Evolutionary conservation across 2,888 invertebrate species (phyloP).

Genomic region (Artemia sinica): DNA sequence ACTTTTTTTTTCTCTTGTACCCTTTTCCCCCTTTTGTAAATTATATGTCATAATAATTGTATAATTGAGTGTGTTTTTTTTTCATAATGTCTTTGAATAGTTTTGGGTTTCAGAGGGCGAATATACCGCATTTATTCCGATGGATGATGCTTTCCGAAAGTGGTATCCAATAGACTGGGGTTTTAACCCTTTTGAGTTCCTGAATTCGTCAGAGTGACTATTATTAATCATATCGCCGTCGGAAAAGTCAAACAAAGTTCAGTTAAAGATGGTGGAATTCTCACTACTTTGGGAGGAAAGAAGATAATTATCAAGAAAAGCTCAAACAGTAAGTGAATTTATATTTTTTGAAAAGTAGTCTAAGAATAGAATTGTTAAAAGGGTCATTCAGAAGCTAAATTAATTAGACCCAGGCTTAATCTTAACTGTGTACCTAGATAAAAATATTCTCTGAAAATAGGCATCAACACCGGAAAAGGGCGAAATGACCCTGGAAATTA

Average conservation of each 20-base stretch:
- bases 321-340: constrained; percentile 32
- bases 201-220: constrained; percentile 44
- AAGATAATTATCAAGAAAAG: constrained; percentile 40
- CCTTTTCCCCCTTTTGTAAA: no score
- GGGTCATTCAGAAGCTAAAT: no score
- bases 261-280: constrained; percentile 39
- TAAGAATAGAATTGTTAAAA: no score
- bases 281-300: constrained; percentile 42
- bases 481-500: no score
- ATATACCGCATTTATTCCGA: constrained; percentile 45
- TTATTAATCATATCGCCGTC: constrained; percentile 43
- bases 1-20: no score
- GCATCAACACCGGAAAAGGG: no score
- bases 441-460: no score
- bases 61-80: no score
- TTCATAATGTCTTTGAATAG: no score
- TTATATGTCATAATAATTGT: no score
- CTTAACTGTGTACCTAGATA: no score
- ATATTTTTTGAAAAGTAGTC: not conserved
- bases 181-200: constrained; percentile 49
- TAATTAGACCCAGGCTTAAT: no score
- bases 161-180: constrained; percentile 54
- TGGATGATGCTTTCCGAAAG: constrained; percentile 46
- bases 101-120: constrained; percentile 34
- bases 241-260: constrained; percentile 40